Percentiles rank a stretch among this genome's conserved stretches.
Evolutionary conservation across 2,797 vertebrate genomes (phyloP).

Genomic region (Leptoclinus maculatus): DNA sequence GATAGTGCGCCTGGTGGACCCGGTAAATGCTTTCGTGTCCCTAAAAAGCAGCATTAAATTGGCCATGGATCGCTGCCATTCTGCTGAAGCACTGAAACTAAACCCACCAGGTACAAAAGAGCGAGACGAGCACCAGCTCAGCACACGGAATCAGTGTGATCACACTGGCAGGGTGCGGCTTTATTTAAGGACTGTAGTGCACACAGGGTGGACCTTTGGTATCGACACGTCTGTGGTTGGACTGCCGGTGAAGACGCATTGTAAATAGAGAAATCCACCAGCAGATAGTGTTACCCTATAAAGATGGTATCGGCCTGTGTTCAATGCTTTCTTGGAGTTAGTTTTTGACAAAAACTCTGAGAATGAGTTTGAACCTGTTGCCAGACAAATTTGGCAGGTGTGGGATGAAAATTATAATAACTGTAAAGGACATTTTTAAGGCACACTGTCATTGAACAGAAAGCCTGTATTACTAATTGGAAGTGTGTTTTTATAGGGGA

Average conservation of each 20-base stretch:
- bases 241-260: background rate
- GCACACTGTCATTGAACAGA: too few relatives aligned
- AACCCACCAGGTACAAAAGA: conserved; percentile 39
- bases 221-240: conserved; percentile 66
- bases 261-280: conserved; percentile 30
- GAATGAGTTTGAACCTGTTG: background rate
- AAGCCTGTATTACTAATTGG: background rate
- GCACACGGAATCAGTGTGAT: conserved; percentile 25
- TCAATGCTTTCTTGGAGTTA: background rate
- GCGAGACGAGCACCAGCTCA: conserved; percentile 9
- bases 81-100: background rate
- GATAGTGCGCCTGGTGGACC: background rate
- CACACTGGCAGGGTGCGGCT: conserved; percentile 77
- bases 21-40: background rate
- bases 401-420: background rate
- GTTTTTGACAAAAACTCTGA: background rate
- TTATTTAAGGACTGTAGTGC: conserved; percentile 47
- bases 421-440: background rate
- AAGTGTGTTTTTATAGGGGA: background rate
- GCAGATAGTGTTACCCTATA: background rate
- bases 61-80: background rate
- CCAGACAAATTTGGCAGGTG: background rate
- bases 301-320: background rate
- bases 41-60: background rate
- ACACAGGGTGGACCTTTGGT: conserved; percentile 79